A percentile compares a stretch with the other conserved stretches of the same genome.
Evolutionary conservation across 2,113 vertebrate genomes (phyloP).

Genomic region (Numenius arquata): DNA sequence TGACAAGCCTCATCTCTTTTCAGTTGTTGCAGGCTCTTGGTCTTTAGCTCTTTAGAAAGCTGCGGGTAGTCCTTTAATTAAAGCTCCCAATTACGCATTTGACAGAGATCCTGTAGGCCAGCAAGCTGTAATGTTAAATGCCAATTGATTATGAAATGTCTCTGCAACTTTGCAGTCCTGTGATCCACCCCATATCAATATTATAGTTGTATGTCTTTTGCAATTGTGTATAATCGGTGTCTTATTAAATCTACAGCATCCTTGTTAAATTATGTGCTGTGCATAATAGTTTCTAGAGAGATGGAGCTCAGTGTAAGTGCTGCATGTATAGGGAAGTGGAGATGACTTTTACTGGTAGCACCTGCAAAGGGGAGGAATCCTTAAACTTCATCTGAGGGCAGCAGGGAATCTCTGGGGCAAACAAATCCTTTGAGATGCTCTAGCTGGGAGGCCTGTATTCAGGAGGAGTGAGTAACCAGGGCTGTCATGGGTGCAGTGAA

Average conservation of each 20-base stretch:
- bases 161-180: neutral
- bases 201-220: neutral
- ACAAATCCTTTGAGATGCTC: neutral
- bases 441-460: neutral
- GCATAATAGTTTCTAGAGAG: neutral
- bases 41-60: neutral
- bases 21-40: neutral
- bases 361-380: neutral
- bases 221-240: neutral
- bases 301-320: neutral
- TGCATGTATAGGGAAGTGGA: neutral
- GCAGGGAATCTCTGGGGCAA: neutral
- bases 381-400: neutral
- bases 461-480: neutral
- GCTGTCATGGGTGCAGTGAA: neutral
- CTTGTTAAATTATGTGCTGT: neutral
- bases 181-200: neutral
- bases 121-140: neutral
- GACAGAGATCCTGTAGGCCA: neutral
- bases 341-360: neutral
- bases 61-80: neutral
- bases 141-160: neutral
- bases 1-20: neutral
- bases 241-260: neutral
- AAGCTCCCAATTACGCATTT: neutral